These are phyloP conservation scores for Luscinia megarhynchos DNA, from an alignment of 2,797 vertebrate species.

Conservation along the genomic window DNA sequence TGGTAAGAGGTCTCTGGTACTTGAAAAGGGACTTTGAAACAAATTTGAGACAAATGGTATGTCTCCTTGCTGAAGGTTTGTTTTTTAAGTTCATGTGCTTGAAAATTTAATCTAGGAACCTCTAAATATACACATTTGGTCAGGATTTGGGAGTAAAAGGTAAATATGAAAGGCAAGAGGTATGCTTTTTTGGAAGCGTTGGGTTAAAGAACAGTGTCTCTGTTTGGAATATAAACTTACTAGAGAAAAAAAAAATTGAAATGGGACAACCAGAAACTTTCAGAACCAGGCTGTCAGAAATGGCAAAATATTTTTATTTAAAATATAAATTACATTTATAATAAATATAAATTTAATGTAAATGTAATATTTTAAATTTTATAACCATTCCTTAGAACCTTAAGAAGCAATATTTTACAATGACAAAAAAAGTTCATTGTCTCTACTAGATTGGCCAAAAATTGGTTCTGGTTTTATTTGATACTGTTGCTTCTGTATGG, in stretches of 20 bases:
- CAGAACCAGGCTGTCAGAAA: neutral
- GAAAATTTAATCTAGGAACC: neutral
- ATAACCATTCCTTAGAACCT: neutral
- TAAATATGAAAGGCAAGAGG: neutral
- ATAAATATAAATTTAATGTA: too few species aligned
- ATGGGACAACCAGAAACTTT: neutral
- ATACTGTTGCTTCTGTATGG: neutral
- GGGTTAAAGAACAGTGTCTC: neutral
- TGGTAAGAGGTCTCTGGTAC: neutral
- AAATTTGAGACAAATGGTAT: neutral
- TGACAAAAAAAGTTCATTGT: neutral
- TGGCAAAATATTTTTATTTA: neutral
- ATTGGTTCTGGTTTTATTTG: neutral
- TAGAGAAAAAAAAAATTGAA: neutral
- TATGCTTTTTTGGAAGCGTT: neutral
- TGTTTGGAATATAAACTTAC: neutral
- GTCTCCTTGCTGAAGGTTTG: neutral
- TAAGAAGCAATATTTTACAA: neutral
- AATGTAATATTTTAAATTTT: too few species aligned
- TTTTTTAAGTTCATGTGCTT: neutral
- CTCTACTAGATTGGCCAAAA: neutral
- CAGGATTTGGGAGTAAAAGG: neutral
- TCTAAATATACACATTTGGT: neutral
- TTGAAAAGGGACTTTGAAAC: neutral
- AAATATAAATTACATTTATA: neutral